These are phyloP conservation scores for Zaprionus kolodkinae DNA, from an alignment of 1,140 invertebrate genomes.

Conservation along the genomic window DNA sequence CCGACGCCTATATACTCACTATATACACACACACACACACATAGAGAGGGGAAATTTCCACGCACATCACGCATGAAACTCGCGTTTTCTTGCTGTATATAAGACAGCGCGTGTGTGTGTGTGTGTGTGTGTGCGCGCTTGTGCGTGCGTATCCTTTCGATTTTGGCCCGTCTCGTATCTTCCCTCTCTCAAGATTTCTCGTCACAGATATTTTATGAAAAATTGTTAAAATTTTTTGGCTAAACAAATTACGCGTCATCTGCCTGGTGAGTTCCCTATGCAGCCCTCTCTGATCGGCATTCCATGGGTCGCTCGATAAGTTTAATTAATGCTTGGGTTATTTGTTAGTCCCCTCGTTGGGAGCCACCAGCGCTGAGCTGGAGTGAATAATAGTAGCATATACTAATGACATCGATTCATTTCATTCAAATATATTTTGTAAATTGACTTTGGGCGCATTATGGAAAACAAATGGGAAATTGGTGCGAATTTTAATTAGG, in stretches of 20 bases:
- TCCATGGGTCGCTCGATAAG: conserved; percentile 31
- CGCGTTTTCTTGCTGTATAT: conserved; percentile 50
- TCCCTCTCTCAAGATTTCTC: conserved; percentile 35
- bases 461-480: not conserved
- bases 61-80: conserved; percentile 74
- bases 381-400: conserved; percentile 15
- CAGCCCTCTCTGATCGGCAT: conserved; percentile 16
- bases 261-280: not conserved
- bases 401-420: conserved; percentile 35
- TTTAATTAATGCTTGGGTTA: conserved; percentile 52
- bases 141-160: conserved; percentile 43
- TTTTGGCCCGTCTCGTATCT: conserved; percentile 2
- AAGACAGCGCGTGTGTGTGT: conserved; percentile 15
- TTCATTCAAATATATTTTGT: not conserved
- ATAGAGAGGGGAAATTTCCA: conserved; percentile 72
- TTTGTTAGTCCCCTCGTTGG: conserved; percentile 31
- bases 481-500: not conserved
- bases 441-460: not conserved
- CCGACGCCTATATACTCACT: conserved; percentile 41
- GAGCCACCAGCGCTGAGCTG: not conserved
- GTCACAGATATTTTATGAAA: conserved; percentile 54
- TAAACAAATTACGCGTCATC: conserved; percentile 56
- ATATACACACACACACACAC: conserved; percentile 43
- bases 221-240: conserved; percentile 48
- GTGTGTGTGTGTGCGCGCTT: conserved; percentile 14